Base-by-base conservation (phyloP, 2,113 vertebrate species). In the Plotosus lineatus region DNA sequence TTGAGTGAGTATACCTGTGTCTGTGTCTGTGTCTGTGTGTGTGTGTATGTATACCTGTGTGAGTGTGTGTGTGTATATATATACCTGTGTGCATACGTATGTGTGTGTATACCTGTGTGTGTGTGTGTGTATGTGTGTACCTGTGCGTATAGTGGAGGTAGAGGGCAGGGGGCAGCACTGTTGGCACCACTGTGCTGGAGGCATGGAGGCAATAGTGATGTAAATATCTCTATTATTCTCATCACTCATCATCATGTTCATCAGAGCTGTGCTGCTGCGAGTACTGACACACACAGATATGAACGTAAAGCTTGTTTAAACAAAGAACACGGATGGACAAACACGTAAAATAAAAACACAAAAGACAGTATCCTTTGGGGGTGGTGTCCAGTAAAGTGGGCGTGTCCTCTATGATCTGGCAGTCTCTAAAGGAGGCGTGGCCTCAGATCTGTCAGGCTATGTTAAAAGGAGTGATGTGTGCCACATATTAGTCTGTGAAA, bases 211-310 rank as follows among this genome's bases (percentile, higher is more conserved):
- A 0, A 94, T 94, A 83, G 95, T 97, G 87, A 97, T 94, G 87
- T 96, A 97, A 85, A 97, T 96, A 85, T 97, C 96, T 11, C 95
- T 92, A 87, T 96, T 96, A 88, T 97, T 96, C 88, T 97, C 96
- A 12, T 96, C 96, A 2, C 95, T 96, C 95, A 97, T 96, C 95
- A 96, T 95, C 90, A 97, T 90, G 86, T 96, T 95, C 93, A 96
- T 95, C 86, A 96, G 91, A 51, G 93, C 92, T 0, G 95, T 96
- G 84, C 95, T 94, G 0, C 95, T 96, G 83, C 95, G 94, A 4
- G 95, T 96, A 83, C 96, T 97, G 83, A 19, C 21, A 79, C 72
- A 84, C 48, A 65, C 23, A 55, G 46, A 75, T 36, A 17, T 42
- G 79, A 28, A 73, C 36, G 26, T 14, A 12, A n/a, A 40, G 12